Percentiles rank a stretch among this genome's conserved stretches.
Conservation (phyloP, 2,113 vertebrate genomes). For the Raja brachyura region DNA sequence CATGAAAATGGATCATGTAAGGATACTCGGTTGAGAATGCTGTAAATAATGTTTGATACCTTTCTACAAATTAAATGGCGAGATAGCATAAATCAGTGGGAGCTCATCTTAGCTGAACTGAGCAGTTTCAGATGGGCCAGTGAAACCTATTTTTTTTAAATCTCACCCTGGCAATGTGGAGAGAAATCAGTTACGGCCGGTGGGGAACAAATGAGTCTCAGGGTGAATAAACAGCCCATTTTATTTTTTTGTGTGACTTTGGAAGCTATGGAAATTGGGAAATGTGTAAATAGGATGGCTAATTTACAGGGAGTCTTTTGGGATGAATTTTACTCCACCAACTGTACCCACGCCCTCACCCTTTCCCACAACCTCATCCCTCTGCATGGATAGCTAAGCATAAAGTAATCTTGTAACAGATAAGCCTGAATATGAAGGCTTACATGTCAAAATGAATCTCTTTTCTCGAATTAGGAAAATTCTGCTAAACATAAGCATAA, state of each 20-base stretch:
- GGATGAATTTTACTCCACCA: background rate
- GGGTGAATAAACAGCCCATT: background rate
- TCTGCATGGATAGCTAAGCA: background rate
- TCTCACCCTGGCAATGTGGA: background rate
- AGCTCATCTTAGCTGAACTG: background rate
- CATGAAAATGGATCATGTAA: background rate
- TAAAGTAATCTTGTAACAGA: background rate
- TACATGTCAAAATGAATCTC: background rate
- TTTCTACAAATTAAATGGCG: background rate
- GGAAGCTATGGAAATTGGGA: background rate
- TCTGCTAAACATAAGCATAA: background rate
- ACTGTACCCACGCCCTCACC: too few species aligned
- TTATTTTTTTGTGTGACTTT: background rate
- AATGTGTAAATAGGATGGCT: background rate
- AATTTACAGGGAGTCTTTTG: background rate
- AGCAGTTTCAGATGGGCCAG: background rate
- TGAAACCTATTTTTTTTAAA: background rate
- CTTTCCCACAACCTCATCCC: background rate
- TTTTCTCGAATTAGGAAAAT: background rate
- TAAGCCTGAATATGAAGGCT: background rate
- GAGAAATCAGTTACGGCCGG: background rate
- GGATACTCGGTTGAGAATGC: background rate
- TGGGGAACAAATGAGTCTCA: background rate
- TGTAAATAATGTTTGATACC: background rate
- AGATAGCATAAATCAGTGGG: background rate